Evolutionary conservation across 2,113 vertebrate species (phyloP), one percentile per base, ranked within the genome.

Genomic region (Cebidichthys violaceus): DNA sequence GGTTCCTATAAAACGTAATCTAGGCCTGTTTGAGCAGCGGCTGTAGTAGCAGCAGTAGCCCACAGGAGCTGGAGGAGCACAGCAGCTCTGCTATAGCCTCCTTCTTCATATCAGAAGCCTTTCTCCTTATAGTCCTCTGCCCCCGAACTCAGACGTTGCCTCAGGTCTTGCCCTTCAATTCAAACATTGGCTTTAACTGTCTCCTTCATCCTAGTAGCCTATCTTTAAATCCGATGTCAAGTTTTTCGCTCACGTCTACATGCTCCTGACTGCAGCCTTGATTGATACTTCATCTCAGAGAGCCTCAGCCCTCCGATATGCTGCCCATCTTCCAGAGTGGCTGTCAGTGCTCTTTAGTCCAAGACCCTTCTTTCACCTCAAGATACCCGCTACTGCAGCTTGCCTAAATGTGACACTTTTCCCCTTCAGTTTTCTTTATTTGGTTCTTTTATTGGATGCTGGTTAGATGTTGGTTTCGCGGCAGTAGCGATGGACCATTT

Each of bases 1-100:
- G 31, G 79, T 88, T 85, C 79, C 75, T 80, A 81, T 86, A 72
- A 91, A 92, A 91, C 45, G 9, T 86, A 92, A 67, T 89, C 85
- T 79, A 90, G 78, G 67, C 87, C 61, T 81, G 41, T 79, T 86
- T 75, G 64, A 77, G 68, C 79, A 70, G 76, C 82, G 79, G 84
- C 57, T 66, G 33, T 54, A 61, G 45, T 57, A 22, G 39, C 37
- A 59, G 55, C 31, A 64, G 70, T 75, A 67, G 77, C 71, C 71
- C 50, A 70, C 39, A 72, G 65, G 80, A 90, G 65, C 33, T 47
- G 17, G 27, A 65, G 31, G 59, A 77, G 65, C 35, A 62, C 10
- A 59, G 41, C 60, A 57, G 64, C 70, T 61, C 55, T 55, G 39
- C 41, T 61, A 43, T 31, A 79, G 33, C n/a, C 24, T 13, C 66